Base-by-base conservation (phyloP, 30 jellyfish, hydroid and myxozoan species). In the Nemopilema nomurai region DNA sequence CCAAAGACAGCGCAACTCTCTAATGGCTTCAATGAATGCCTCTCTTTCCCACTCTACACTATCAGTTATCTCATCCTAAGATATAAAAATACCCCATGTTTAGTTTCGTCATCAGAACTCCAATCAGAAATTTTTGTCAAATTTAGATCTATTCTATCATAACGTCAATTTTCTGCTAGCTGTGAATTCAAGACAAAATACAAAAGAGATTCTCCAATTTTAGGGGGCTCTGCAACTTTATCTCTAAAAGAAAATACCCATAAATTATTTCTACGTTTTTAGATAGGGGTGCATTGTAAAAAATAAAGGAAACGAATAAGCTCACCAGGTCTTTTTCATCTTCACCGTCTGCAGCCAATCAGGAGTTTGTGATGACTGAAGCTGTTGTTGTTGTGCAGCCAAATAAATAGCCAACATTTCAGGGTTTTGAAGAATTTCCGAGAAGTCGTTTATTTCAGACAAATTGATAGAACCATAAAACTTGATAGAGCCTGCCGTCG, bases 361-460 rank as follows among this genome's bases (percentile, higher is more conserved):
- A 18, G 49, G 79, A 69, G 79, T 69, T 51, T 69, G 79, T 69
- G 79, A 69, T 69, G 79, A 69, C 29, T 69, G 79, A 69, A 69
- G 29, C 21, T 69, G 41, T 28, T 20, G 79, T 51, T 69, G 79
- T 69, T 69, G 79, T 8, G 79, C 7, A 69, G 79, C 79, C 79
- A 69, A 69, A 69, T n/a, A 69, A 69, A 33, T 51, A 69, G 79
- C 79, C 79, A 69, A 69, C 41, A 69, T 69, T 28, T 69, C 79
- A 41, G 57, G 57, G 57, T 41, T 41, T 41, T 41, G 57, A 41
- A 41, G 57, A 41, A 41, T 41, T 41, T 41, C 57, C 13, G 57
- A 41, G 57, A 41, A 13, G 57, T 41, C 57, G 57, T 41, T 41
- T 41, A 41, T 41, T 41, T 41, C 57, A 41, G 57, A 41, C 57